Conservation (phyloP, 2,888 invertebrate species). For the Xestia c-nigrum region DNA sequence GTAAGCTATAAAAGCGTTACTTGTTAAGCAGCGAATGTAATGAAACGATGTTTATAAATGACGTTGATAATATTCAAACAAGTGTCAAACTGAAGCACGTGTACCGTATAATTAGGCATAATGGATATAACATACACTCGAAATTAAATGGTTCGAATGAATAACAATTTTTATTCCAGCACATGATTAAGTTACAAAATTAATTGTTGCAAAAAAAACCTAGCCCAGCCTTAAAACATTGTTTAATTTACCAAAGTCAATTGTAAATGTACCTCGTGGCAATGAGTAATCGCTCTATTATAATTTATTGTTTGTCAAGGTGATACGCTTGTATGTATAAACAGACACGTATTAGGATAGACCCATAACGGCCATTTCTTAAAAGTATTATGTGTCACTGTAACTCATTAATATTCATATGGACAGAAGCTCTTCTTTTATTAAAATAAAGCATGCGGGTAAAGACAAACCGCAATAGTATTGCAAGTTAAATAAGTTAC, state of each 20-base stretch:
- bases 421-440: background rate
- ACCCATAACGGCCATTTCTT: slow-evolving; percentile 22
- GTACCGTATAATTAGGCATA: slow-evolving; percentile 18
- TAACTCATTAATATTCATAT: slow-evolving; percentile 28
- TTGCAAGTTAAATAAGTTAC: slow-evolving; percentile 13
- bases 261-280: slow-evolving; percentile 37
- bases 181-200: slow-evolving; percentile 19
- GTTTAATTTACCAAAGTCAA: slow-evolving; percentile 38
- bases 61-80: slow-evolving; percentile 29
- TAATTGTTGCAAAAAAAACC: slow-evolving; percentile 21
- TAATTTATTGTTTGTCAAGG: slow-evolving; percentile 53
- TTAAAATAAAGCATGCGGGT: background rate
- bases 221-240: background rate
- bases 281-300: slow-evolving; percentile 60
- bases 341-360: slow-evolving; percentile 33
- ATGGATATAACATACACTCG: background rate
- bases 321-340: slow-evolving; percentile 12
- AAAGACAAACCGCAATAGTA: slow-evolving; percentile 21
- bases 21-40: slow-evolving; percentile 15
- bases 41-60: slow-evolving; percentile 40
- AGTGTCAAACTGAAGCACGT: slow-evolving; percentile 33
- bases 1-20: slow-evolving; percentile 4
- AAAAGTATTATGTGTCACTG: slow-evolving; percentile 37
- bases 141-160: slow-evolving; percentile 13
- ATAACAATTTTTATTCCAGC: slow-evolving; percentile 12